Evolutionary conservation across 2,888 invertebrate genomes (phyloP), one percentile per base, ranked within the genome.

Genomic region (Ephialtes manifestator): DNA sequence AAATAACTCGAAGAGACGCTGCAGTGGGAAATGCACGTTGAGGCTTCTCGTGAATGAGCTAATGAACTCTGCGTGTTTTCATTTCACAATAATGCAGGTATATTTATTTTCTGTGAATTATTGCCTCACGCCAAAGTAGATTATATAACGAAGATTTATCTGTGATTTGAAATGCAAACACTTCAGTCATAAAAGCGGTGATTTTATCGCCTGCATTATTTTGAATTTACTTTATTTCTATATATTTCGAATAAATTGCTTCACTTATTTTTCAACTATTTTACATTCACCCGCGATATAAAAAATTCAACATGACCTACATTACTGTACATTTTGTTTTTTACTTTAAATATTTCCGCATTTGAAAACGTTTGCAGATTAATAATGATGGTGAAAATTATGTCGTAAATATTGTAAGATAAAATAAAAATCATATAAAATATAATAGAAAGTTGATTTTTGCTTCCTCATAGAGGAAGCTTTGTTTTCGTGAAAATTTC

Each of bases 1-100:
- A 51, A 51, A 51, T 51, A 51, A 51, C 51, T 51, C 51, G 51
- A 39, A 39, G 51, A 18, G 51, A 18, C 51, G 51, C 51, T 13
- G 51, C 51, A 51, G 51, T 51, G 18, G 51, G 51, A 51, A 51
- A 18, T 51, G 18, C 18, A 18, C 18, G 39, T 18, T 5, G 18
- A 18, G n/a, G 51, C 51, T 1, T 18, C 51, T 18, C 7, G 5
- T 18, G n/a, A 51, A 18, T 51, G 51, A 51, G 18, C 51, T 18
- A 8, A 18, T 51, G 51, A 51, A 51, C 51, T 39, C 39, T 39
- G 39, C 51, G 18, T 51, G 51, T 18, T 51, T 51, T 51, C 10
- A 18, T 51, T 51, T 51, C 51, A 51, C n/a, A n/a, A 51, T 18
- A 39, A 39, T n/a, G 18, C 18, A 8, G 51, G 39, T 10, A 10